Percentiles rank a stretch among this genome's conserved stretches.
These are phyloP conservation scores for Trogon melanurus DNA, from an alignment of 2,113 vertebrate species.

Conservation along the genomic window DNA sequence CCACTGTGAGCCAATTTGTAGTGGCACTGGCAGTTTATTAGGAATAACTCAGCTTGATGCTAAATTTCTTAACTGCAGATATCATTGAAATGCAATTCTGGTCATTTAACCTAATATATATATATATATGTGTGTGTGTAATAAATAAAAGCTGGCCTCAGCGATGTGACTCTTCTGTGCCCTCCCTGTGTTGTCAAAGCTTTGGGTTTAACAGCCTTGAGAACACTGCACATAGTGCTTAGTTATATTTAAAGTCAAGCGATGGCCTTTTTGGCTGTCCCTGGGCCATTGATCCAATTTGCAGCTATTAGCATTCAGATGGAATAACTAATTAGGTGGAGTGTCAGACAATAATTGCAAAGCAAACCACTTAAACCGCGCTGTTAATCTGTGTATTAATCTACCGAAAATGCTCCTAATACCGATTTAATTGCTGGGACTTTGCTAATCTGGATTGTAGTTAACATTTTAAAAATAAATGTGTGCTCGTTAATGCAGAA, in stretches of 20 bases:
- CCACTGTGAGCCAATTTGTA: background rate
- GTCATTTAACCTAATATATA: background rate
- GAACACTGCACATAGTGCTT: background rate
- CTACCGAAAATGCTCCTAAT: constrained; percentile 45
- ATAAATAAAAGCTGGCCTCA: background rate
- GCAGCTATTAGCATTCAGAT: constrained; percentile 64
- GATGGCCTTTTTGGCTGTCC: constrained; percentile 18
- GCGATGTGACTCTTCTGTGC: background rate
- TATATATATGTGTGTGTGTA: background rate
- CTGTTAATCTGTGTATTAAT: constrained; percentile 13
- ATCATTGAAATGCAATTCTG: background rate
- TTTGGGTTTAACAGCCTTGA: background rate
- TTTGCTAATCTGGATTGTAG: constrained; percentile 47
- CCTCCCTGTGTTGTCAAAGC: background rate
- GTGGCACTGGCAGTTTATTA: background rate
- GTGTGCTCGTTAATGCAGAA: background rate
- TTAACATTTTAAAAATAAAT: constrained; percentile 32
- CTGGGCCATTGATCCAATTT: constrained; percentile 63
- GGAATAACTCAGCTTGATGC: background rate
- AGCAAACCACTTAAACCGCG: background rate
- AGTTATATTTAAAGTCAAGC: background rate
- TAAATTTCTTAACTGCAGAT: background rate
- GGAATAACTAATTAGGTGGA: constrained; percentile 44
- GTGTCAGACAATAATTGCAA: constrained; percentile 22
- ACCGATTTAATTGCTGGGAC: constrained; percentile 56